These are phyloP conservation scores for Zaprionus africanus DNA, from an alignment of 1,140 invertebrate genomes.

Conservation along the genomic window DNA sequence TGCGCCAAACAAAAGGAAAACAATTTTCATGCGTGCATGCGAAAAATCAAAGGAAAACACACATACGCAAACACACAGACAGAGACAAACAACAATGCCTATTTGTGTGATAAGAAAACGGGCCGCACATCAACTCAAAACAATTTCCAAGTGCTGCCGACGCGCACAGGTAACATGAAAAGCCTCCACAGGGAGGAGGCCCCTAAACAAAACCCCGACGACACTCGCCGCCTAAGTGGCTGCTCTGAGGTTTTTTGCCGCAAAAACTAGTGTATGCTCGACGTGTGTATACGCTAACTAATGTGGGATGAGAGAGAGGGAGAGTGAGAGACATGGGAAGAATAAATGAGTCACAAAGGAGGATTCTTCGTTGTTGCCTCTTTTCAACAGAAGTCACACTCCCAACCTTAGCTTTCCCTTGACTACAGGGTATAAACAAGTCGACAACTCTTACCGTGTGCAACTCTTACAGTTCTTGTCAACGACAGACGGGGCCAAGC, in stretches of 20 bases:
- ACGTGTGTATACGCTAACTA: constrained; percentile 17
- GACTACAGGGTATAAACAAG: neutral
- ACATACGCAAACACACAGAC: constrained; percentile 19
- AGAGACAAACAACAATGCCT: constrained; percentile 64
- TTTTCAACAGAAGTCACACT: no score
- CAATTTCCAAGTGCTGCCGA: constrained; percentile 66
- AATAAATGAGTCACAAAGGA: no score
- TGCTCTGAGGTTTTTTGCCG: constrained; percentile 44
- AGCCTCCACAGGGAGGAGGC: constrained; percentile 6
- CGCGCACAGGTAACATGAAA: constrained; percentile 12
- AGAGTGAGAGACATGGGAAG: no score
- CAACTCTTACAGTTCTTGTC: constrained; percentile 37
- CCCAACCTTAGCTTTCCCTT: neutral
- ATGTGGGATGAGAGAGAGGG: no score
- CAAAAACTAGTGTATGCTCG: neutral
- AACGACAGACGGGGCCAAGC: constrained; percentile 42
- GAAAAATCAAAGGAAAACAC: constrained; percentile 68
- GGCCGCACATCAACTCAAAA: constrained; percentile 59
- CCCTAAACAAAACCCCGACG: constrained; percentile 39
- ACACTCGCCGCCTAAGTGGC: constrained; percentile 70
- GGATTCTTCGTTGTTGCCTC: no score
- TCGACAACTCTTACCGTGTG: neutral
- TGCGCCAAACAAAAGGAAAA: constrained; percentile 72
- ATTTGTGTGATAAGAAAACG: constrained; percentile 74
- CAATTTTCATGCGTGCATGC: constrained; percentile 79